These are phyloP conservation scores for Luffia ferchaultella DNA, from an alignment of 2,888 invertebrate species.

Conservation along the genomic window DNA sequence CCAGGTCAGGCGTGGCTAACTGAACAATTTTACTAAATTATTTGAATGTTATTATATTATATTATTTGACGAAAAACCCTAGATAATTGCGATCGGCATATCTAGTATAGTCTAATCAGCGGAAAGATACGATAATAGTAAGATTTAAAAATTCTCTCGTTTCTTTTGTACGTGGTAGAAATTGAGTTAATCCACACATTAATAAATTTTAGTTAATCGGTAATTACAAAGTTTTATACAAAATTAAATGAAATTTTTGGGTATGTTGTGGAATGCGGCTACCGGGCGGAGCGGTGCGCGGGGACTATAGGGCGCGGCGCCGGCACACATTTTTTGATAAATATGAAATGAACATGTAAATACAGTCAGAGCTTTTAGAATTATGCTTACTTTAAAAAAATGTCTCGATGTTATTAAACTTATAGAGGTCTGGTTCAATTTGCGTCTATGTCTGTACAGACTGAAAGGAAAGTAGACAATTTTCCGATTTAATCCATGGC, in stretches of 20 bases:
- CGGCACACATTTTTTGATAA: not conserved
- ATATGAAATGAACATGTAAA: too few species aligned
- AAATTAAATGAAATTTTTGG: not conserved
- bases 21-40: not conserved
- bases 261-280: not conserved
- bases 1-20: not conserved
- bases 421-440: too few species aligned
- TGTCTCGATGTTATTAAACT: too few species aligned
- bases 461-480: too few species aligned
- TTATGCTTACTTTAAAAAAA: too few species aligned
- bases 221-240: not conserved
- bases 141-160: not conserved
- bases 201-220: not conserved
- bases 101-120: too few species aligned
- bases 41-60: not conserved
- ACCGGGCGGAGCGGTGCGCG: not conserved
- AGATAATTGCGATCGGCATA: too few species aligned
- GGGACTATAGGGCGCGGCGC: not conserved
- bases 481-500: too few species aligned
- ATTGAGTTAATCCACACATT: not conserved
- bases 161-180: not conserved
- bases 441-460: too few species aligned
- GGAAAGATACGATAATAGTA: not conserved
- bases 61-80: not conserved
- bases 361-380: too few species aligned